These are phyloP conservation scores for Glyphotaelius pellucidus DNA, from an alignment of 2,888 invertebrate genomes.

Conservation along the genomic window DNA sequence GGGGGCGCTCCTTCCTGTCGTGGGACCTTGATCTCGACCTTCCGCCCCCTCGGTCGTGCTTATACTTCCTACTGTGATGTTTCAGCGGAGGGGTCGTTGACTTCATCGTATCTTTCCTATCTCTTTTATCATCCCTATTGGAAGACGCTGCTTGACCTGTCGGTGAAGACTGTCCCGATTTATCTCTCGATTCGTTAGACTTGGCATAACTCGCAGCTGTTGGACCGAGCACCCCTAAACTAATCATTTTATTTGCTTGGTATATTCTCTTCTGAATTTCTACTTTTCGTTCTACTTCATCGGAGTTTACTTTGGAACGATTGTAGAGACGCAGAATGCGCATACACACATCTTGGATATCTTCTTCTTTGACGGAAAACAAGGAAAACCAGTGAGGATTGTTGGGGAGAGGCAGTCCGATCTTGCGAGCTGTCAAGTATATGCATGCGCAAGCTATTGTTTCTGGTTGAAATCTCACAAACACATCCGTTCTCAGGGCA, in stretches of 20 bases:
- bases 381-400: constrained; percentile 93
- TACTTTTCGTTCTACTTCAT: constrained; percentile 74
- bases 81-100: constrained; percentile 77
- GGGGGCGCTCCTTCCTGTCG: constrained; percentile 75
- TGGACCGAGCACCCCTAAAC: constrained; percentile 70
- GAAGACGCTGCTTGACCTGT: constrained; percentile 74
- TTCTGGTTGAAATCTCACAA: constrained; percentile 96
- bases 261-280: constrained; percentile 73
- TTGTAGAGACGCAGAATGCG: constrained; percentile 91
- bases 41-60: constrained; percentile 72
- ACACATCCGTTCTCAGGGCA: constrained; percentile 96
- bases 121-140: constrained; percentile 72
- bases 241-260: constrained; percentile 74
- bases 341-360: constrained; percentile 90
- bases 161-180: constrained; percentile 73
- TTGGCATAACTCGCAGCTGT: constrained; percentile 69
- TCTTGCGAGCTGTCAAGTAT: constrained; percentile 93
- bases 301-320: constrained; percentile 84
- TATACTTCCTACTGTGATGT: constrained; percentile 74
- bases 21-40: constrained; percentile 74
- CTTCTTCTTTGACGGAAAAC: constrained; percentile 89
- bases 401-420: constrained; percentile 90
- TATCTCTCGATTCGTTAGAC: constrained; percentile 72
- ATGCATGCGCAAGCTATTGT: constrained; percentile 99
- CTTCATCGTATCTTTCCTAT: constrained; percentile 74